A percentile compares a stretch with the other conserved stretches of the same genome.
Conservation (phyloP, 2,113 vertebrate genomes). For the Nannobrachium achirus region DNA sequence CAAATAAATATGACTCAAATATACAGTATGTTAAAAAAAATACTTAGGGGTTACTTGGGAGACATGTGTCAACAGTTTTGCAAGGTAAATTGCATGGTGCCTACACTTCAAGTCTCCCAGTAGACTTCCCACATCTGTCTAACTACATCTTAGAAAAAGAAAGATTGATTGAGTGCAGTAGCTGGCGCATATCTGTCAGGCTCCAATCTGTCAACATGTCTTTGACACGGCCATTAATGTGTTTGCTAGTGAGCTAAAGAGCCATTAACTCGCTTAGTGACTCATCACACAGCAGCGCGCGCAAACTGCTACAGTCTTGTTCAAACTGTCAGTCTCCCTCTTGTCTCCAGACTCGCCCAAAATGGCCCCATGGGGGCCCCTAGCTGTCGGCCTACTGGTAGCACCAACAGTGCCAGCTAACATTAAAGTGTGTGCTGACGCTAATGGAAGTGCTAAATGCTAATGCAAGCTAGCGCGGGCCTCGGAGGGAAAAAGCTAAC, state of each 20-base stretch:
- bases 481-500: slow-evolving; percentile 69
- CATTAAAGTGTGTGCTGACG: slow-evolving; percentile 61
- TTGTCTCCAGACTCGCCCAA: slow-evolving; percentile 54
- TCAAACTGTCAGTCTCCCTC: slow-evolving; percentile 56
- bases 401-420: slow-evolving; percentile 22
- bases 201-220: slow-evolving; percentile 50
- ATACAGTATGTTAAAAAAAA: too few relatives aligned
- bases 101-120: too few relatives aligned
- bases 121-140: too few relatives aligned
- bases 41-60: too few relatives aligned
- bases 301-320: slow-evolving; percentile 49
- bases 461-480: slow-evolving; percentile 55
- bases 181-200: slow-evolving; percentile 45
- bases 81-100: too few relatives aligned
- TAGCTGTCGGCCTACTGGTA: slow-evolving; percentile 53
- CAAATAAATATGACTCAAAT: too few relatives aligned
- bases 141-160: not conserved
- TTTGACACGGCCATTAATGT: slow-evolving; percentile 52
- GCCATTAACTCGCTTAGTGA: slow-evolving; percentile 60
- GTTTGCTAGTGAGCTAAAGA: slow-evolving; percentile 59
- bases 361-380: slow-evolving; percentile 61
- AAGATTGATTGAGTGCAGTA: slow-evolving; percentile 9
- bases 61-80: too few relatives aligned
- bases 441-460: slow-evolving; percentile 67
- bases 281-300: slow-evolving; percentile 48